Percentiles rank a stretch among this genome's conserved stretches.
phyloP scores from a whole-genome alignment of 2,797 vertebrate species.

The Lacerta viridis region DNA sequence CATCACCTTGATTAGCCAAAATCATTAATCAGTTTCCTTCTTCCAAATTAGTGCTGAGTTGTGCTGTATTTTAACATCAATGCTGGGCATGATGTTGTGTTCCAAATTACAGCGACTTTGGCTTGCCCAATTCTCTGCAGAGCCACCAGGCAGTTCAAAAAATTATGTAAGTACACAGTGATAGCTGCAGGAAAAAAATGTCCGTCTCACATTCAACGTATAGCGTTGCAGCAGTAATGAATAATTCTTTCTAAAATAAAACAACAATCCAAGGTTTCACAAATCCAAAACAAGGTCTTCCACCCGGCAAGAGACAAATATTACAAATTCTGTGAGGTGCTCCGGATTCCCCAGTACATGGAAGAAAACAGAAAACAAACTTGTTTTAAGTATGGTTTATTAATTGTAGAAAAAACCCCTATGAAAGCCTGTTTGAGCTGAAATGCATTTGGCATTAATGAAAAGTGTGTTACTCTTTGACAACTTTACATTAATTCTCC shows the following conservation, averaged over 20 bases:
- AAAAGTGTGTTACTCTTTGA: too few relatives aligned
- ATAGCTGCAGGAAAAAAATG: neutral
- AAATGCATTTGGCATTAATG: too few relatives aligned
- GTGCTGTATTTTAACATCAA: neutral
- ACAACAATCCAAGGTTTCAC: neutral
- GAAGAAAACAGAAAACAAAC: neutral
- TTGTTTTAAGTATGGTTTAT: too few relatives aligned
- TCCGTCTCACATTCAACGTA: too few relatives aligned
- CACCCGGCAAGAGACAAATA: neutral
- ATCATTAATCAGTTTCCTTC: neutral
- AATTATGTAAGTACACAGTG: neutral
- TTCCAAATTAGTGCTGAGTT: neutral
- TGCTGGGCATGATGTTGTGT: neutral
- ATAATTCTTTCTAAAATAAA: neutral
- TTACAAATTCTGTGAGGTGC: constrained; percentile 1
- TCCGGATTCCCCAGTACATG: neutral
- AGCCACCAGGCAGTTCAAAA: neutral
- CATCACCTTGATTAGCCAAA: neutral
- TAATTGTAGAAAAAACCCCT: too few relatives aligned
- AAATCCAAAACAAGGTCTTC: neutral
- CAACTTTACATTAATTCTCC: too few relatives aligned
- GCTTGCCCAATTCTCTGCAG: neutral
- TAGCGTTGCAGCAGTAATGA: neutral
- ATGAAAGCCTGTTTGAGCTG: too few relatives aligned
- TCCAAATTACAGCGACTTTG: neutral